Conservation (phyloP, 2,113 vertebrate genomes). For the Neoarius graeffei region DNA sequence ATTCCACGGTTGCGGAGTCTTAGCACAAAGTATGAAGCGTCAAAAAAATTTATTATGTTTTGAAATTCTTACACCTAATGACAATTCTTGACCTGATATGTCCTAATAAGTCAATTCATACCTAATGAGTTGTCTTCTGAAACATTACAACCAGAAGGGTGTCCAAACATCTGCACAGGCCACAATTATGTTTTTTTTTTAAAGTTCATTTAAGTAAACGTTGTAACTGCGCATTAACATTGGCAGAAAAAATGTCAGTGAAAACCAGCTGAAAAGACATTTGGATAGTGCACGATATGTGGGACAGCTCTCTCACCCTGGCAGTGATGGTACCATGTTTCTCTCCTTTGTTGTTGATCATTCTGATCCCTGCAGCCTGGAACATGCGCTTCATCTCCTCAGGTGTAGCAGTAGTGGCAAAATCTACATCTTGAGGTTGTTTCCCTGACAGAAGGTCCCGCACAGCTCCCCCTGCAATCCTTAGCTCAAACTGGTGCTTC, state of each 20-base stretch:
- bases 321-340: conserved; percentile 95
- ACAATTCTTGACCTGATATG: background rate
- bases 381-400: conserved; percentile 92
- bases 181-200: no score
- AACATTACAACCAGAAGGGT: background rate
- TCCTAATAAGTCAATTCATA: background rate
- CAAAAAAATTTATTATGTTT: background rate
- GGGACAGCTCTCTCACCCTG: conserved; percentile 73
- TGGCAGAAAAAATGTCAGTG: no score
- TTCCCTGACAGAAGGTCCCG: conserved; percentile 87
- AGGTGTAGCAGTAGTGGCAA: conserved; percentile 93
- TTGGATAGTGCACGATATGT: no score
- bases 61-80: background rate
- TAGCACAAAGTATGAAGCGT: no score
- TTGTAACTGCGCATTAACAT: no score
- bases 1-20: no score
- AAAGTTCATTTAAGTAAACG: no score
- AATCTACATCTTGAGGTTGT: conserved; percentile 90
- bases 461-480: conserved; percentile 94
- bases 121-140: background rate
- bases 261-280: background rate
- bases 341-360: conserved; percentile 97
- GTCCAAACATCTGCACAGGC: background rate
- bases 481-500: conserved; percentile 84
- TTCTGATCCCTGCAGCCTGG: conserved; percentile 81